Conservation (phyloP, 2,797 vertebrate genomes). For the Monodelphis domestica region DNA sequence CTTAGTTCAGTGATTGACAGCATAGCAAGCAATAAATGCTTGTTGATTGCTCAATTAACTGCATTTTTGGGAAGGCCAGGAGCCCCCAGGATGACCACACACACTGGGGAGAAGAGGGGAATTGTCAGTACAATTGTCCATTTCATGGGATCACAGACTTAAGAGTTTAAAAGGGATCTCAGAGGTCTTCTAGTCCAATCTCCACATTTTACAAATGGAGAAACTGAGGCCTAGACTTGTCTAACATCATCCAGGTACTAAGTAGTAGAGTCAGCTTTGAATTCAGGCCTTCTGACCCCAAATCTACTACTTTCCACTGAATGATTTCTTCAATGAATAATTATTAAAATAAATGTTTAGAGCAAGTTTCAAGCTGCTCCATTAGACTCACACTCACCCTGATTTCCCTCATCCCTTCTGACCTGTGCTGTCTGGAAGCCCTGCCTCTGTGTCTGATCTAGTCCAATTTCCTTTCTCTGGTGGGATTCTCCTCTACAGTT, state of each 20-base stretch:
- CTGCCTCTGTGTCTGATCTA: neutral
- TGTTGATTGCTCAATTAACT: too few relatives aligned
- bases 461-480: rapidly evolving
- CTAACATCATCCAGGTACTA: neutral
- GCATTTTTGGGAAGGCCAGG: too few relatives aligned
- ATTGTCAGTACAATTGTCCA: neutral
- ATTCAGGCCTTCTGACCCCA: neutral
- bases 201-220: too few relatives aligned
- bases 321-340: neutral
- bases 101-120: too few relatives aligned
- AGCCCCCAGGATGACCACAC: too few relatives aligned
- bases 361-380: too few relatives aligned
- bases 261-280: neutral
- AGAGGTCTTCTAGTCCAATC: neutral
- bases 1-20: too few relatives aligned
- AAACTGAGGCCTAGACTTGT: neutral
- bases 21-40: too few relatives aligned
- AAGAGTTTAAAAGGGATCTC: neutral
- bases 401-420: too few relatives aligned
- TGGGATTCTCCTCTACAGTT: neutral
- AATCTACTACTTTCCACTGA: neutral
- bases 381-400: neutral
- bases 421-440: neutral
- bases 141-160: neutral
- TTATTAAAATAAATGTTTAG: neutral